Evolutionary conservation across 1,140 invertebrate genomes (phyloP).

Genomic region (Uloborus diversus): DNA sequence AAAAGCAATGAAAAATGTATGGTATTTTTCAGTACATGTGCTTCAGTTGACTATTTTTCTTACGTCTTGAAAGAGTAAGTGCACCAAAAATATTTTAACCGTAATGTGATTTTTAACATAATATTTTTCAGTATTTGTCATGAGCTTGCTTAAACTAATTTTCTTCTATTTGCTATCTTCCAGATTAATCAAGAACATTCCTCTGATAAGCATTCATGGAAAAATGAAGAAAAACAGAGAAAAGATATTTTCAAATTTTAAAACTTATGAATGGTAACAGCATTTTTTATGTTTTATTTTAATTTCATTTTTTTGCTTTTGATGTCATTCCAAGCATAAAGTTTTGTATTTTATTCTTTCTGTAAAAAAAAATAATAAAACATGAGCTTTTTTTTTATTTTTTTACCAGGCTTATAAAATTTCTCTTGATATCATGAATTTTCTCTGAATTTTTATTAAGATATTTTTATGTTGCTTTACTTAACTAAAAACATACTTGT

Average conservation of each 20-base stretch:
- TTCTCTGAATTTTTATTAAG: too few relatives aligned
- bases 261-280: constrained; percentile 71
- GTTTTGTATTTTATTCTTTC: too few relatives aligned
- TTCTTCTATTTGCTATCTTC: constrained; percentile 28
- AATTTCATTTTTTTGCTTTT: background rate
- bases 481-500: too few relatives aligned
- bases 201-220: constrained; percentile 85
- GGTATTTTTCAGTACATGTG: constrained; percentile 95
- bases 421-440: too few relatives aligned
- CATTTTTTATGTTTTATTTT: background rate
- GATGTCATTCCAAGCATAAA: background rate
- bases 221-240: constrained; percentile 92
- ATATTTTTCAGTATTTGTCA: background rate
- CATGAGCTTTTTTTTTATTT: too few relatives aligned
- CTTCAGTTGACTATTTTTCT: constrained; percentile 94
- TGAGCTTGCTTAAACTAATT: constrained; percentile 44
- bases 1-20: constrained; percentile 80
- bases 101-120: background rate
- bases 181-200: constrained; percentile 70
- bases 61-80: constrained; percentile 72
- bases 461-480: too few relatives aligned
- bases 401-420: too few relatives aligned
- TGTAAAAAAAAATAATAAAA: too few relatives aligned
- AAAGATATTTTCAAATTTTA: constrained; percentile 87
- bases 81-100: constrained; percentile 24